Conservation (phyloP, 30 jellyfish, hydroid and myxozoan species). For the Pseudorhiza aurosa region DNA sequence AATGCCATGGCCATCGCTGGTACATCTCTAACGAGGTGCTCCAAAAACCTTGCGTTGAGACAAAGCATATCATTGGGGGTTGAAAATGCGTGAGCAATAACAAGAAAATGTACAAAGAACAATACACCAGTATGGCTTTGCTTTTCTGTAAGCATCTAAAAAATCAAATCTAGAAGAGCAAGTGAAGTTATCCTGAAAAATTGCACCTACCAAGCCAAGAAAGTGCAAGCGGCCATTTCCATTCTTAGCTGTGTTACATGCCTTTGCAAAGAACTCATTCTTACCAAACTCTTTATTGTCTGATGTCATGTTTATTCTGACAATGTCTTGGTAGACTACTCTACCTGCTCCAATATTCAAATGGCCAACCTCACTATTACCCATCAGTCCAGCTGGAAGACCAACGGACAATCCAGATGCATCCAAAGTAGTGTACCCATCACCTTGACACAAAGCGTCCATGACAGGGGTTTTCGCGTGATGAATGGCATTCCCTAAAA, state of each 20-base stretch:
- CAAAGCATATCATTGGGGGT: too few species aligned
- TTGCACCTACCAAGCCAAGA: conserved; percentile 94
- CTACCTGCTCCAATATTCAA: conserved; percentile 99
- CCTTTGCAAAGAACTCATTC: conserved; percentile 76
- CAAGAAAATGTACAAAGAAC: too few species aligned
- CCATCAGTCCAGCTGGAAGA: conserved; percentile 98
- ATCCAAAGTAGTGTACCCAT: conserved; percentile 87
- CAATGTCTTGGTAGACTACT: conserved; percentile 84
- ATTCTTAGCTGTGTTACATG: conserved; percentile 81
- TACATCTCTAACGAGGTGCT: too few species aligned
- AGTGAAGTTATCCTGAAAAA: too few species aligned
- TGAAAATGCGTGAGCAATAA: too few species aligned
- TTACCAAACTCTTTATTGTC: conserved; percentile 71
- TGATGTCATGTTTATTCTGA: conserved; percentile 91
- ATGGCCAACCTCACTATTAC: conserved; percentile 99
- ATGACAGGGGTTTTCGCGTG: conserved; percentile 98
- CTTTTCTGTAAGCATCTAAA: too few species aligned
- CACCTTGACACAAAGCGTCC: conserved; percentile 96
- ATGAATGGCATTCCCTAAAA: conserved; percentile 97
- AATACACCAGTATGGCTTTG: too few species aligned
- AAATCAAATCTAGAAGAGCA: too few species aligned
- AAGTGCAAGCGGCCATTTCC: conserved; percentile 93
- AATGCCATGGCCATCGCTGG: too few species aligned
- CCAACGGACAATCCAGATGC: conserved; percentile 99
- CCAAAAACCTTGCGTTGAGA: too few species aligned